phyloP scores from a whole-genome alignment of 2,113 vertebrate genomes.

The Micronycteris hirsuta region DNA sequence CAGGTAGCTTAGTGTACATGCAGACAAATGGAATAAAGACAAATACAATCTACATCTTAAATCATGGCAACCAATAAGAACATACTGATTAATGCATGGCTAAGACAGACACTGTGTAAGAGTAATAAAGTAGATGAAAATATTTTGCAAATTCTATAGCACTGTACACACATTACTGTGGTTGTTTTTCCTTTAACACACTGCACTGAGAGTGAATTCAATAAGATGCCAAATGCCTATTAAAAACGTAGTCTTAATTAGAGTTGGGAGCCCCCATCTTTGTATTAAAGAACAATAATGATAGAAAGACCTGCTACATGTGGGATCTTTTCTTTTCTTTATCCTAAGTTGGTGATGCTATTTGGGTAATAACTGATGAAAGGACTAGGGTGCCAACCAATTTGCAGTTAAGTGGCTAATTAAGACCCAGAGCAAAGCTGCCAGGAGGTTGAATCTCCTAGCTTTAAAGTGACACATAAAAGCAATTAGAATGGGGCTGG shows the following conservation, averaged over 20 bases:
- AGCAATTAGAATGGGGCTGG: conserved; percentile 69
- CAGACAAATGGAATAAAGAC: neutral
- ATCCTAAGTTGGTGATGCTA: conserved; percentile 64
- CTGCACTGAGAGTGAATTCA: conserved; percentile 48
- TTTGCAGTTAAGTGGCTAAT: conserved; percentile 72
- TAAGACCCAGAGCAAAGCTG: conserved; percentile 69
- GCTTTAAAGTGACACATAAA: conserved; percentile 76
- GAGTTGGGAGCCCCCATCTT: conserved; percentile 40
- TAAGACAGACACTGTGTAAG: neutral
- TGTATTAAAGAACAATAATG: conserved; percentile 66
- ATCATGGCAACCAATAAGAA: neutral
- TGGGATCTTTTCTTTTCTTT: conserved; percentile 67
- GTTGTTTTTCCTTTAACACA: conserved; percentile 61
- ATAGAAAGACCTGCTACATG: conserved; percentile 68
- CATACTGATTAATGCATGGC: neutral
- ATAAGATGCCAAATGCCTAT: conserved; percentile 64
- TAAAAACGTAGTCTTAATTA: conserved; percentile 64
- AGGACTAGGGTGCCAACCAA: conserved; percentile 29
- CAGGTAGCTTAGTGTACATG: neutral
- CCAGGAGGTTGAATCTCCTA: conserved; percentile 67
- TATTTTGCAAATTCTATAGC: conserved; percentile 42
- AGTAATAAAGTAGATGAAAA: conserved; percentile 44
- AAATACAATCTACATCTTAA: conserved; percentile 15
- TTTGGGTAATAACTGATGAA: conserved; percentile 67
- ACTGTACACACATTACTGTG: conserved; percentile 15